These are phyloP conservation scores for Spodoptera litura DNA, from an alignment of 1,140 invertebrate genomes.

Conservation along the genomic window DNA sequence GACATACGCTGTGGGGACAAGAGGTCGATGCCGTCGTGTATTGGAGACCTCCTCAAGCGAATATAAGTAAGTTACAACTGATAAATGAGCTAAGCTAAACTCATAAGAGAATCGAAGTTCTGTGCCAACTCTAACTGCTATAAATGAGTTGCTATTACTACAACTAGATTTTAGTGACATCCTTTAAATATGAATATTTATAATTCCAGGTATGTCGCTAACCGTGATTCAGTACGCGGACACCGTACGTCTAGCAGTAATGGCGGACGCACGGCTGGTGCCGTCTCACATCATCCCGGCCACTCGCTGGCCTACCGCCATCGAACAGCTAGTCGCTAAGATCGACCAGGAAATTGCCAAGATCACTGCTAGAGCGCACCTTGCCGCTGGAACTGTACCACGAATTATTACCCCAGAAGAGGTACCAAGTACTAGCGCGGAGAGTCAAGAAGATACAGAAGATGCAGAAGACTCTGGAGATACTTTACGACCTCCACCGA, in stretches of 20 bases:
- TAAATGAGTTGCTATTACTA: too few species aligned
- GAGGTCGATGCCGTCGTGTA: constrained; percentile 89
- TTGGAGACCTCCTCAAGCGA: constrained; percentile 93
- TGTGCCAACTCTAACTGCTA: too few species aligned
- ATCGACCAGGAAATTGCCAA: constrained; percentile 75
- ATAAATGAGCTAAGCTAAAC: too few species aligned
- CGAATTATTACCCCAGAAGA: constrained; percentile 20
- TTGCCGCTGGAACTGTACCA: constrained; percentile 32
- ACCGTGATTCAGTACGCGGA: constrained; percentile 91
- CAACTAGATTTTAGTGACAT: too few species aligned
- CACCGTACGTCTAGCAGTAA: constrained; percentile 89
- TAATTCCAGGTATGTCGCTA: constrained; percentile 89
- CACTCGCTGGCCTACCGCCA: constrained; percentile 70
- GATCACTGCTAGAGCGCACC: constrained; percentile 54
- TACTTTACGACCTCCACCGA: constrained; percentile 52
- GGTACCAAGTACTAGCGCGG: constrained; percentile 9
- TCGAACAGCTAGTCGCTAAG: constrained; percentile 71
- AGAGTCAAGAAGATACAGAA: constrained; percentile 26
- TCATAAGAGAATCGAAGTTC: too few species aligned
- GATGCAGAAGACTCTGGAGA: constrained; percentile 32
- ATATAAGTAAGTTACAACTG: constrained; percentile 89
- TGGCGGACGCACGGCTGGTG: constrained; percentile 90
- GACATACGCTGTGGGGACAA: constrained; percentile 89
- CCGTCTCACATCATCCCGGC: constrained; percentile 85
- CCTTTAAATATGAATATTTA: not conserved